Evolutionary conservation across 2,888 invertebrate genomes (phyloP).

Genomic region (Muschampia plurimacula): DNA sequence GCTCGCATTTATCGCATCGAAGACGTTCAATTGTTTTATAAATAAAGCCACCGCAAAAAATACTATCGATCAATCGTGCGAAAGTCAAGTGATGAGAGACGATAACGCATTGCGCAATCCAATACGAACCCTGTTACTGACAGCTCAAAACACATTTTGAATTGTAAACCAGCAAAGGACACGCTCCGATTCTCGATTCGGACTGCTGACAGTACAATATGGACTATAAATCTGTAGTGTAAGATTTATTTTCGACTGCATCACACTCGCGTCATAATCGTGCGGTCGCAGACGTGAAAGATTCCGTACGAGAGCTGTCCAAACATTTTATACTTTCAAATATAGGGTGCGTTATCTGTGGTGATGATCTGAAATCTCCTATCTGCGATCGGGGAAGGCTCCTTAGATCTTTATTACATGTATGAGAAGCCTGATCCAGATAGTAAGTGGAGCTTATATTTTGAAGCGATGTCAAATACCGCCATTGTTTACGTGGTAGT

Average conservation of each 20-base stretch:
- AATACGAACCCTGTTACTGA: constrained; percentile 52
- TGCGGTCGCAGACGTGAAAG: constrained; percentile 76
- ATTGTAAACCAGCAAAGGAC: constrained; percentile 46
- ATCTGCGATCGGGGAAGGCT: constrained; percentile 77
- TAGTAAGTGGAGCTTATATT: constrained; percentile 55
- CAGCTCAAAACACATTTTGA: constrained; percentile 54
- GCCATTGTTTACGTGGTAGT: constrained; percentile 72
- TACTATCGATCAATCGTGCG: constrained; percentile 86
- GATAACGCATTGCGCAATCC: constrained; percentile 59
- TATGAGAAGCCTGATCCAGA: constrained; percentile 52
- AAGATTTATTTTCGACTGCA: constrained; percentile 53
- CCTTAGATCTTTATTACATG: constrained; percentile 85
- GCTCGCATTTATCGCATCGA: constrained; percentile 73
- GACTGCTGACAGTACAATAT: constrained; percentile 48
- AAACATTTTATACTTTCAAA: constrained; percentile 86
- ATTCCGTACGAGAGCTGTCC: constrained; percentile 83
- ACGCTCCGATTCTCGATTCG: constrained; percentile 50
- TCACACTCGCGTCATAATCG: constrained; percentile 70
- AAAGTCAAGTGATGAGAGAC: constrained; percentile 76
- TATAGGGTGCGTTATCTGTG: constrained; percentile 75
- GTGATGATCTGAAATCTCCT: constrained; percentile 81
- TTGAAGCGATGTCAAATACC: constrained; percentile 75
- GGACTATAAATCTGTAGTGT: constrained; percentile 49
- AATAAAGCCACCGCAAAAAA: constrained; percentile 83
- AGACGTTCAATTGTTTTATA: constrained; percentile 84